These are phyloP conservation scores for Orcinus orca DNA, from an alignment of 2,113 vertebrate genomes.

Conservation along the genomic window DNA sequence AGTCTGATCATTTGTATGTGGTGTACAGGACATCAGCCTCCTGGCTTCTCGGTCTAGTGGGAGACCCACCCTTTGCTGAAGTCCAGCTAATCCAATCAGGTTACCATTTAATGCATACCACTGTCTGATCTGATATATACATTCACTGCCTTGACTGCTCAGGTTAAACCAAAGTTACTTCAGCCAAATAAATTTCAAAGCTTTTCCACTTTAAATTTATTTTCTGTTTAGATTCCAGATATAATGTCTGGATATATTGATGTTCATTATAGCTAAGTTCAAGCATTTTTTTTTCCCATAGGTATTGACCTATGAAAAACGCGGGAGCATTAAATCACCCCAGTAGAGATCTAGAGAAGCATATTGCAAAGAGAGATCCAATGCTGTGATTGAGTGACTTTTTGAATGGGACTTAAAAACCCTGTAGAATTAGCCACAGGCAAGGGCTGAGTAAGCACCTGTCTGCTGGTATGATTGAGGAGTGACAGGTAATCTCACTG, in stretches of 20 bases:
- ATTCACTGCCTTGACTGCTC: background rate
- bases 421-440: background rate
- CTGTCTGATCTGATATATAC: background rate
- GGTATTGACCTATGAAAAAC: background rate
- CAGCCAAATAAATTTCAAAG: background rate
- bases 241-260: background rate
- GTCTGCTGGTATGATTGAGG: conserved; percentile 32
- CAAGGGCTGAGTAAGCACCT: background rate
- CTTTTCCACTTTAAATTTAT: background rate
- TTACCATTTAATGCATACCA: background rate
- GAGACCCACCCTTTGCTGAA: background rate
- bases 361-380: background rate
- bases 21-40: background rate
- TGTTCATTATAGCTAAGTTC: background rate
- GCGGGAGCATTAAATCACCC: background rate
- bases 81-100: background rate
- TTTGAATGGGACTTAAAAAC: background rate
- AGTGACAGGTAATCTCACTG: conserved; percentile 48
- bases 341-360: background rate
- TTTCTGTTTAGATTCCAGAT: background rate
- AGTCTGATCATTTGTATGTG: background rate
- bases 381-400: background rate
- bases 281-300: background rate
- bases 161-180: background rate
- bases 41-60: background rate